These are phyloP conservation scores for Orbicella faveolata DNA, from an alignment of 64 coral and sea anemone genomes.

Conservation along the genomic window DNA sequence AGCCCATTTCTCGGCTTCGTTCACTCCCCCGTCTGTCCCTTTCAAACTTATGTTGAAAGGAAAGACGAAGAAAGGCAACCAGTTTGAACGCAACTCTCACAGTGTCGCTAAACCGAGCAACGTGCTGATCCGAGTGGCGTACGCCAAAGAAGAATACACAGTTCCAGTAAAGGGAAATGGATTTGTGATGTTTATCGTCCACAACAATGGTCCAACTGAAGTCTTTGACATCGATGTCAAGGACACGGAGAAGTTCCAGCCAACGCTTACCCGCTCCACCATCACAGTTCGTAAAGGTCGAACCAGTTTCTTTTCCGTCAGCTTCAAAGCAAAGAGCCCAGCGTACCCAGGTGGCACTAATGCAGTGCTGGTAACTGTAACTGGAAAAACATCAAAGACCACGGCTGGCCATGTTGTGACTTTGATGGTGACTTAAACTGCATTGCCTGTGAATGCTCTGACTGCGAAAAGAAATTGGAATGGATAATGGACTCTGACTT, in stretches of 20 bases:
- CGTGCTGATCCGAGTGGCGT: conserved; percentile 2
- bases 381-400: conserved; percentile 3
- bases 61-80: conserved; percentile 15
- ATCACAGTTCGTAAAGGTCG: neutral
- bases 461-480: too few relatives aligned
- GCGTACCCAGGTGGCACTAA: neutral
- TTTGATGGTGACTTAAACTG: neutral
- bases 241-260: neutral
- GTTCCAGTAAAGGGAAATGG: neutral
- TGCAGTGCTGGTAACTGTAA: neutral
- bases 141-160: conserved; percentile 8
- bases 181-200: neutral
- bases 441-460: too few relatives aligned
- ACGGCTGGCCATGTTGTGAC: neutral
- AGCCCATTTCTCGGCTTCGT: conserved; percentile 32
- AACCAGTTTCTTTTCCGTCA: neutral
- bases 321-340: neutral
- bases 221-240: conserved; percentile 16
- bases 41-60: conserved; percentile 42
- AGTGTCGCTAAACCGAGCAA: neutral
- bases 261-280: neutral
- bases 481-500: too few relatives aligned
- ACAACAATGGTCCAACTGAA: conserved; percentile 28
- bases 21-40: conserved; percentile 6
- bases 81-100: conserved; percentile 28